Conservation (phyloP, 2,888 invertebrate species). For the Callosobruchus maculatus region DNA sequence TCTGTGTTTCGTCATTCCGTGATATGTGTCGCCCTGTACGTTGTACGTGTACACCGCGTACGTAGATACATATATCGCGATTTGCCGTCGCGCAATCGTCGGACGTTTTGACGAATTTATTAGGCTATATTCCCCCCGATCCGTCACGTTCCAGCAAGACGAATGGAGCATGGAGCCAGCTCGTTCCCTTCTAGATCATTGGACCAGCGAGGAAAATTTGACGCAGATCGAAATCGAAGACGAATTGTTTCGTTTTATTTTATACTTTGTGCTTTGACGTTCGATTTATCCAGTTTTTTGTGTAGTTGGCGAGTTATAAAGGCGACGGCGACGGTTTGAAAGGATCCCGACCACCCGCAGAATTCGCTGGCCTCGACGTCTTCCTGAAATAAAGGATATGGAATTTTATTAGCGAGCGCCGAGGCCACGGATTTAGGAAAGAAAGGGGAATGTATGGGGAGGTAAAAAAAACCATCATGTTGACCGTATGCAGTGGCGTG, state of each 20-base stretch:
- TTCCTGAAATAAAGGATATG: background rate
- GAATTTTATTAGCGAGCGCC: background rate
- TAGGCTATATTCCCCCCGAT: constrained; percentile 21
- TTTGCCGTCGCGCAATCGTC: constrained; percentile 6
- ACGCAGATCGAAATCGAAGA: background rate
- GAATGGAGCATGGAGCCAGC: background rate
- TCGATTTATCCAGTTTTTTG: background rate
- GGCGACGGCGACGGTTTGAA: background rate
- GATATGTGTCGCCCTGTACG: background rate
- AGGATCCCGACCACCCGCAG: background rate
- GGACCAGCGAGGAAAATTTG: background rate
- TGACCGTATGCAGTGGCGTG: too few relatives aligned
- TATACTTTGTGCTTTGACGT: background rate
- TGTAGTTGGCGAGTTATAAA: background rate
- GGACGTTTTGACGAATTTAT: constrained; percentile 25
- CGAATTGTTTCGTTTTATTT: background rate
- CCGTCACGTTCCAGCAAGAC: constrained; percentile 12
- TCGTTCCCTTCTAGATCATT: background rate
- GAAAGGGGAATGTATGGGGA: too few relatives aligned
- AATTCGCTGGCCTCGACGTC: background rate
- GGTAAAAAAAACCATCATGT: too few relatives aligned
- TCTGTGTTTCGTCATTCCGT: background rate
- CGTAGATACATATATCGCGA: background rate
- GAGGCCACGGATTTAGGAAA: background rate
- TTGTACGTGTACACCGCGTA: background rate